Percentiles rank a stretch among this genome's conserved stretches.
Conservation (phyloP, 1,140 invertebrate genomes). For the Homarus americanus region DNA sequence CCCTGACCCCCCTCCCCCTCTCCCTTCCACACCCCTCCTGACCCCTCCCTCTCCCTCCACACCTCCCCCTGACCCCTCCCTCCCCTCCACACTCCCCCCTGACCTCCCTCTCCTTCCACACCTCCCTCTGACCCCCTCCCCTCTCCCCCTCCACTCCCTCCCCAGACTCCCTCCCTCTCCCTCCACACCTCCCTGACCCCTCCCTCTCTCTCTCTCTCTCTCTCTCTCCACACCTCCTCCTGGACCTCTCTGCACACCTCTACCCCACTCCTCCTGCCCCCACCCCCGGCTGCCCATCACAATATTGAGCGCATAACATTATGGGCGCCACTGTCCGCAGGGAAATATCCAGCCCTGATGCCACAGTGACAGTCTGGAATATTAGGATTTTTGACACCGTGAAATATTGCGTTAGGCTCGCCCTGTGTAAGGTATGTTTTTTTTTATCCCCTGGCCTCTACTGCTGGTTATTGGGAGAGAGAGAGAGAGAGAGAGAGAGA, state of each 20-base stretch:
- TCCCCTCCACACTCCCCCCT: background rate
- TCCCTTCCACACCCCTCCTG: background rate
- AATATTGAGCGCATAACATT: conserved; percentile 72
- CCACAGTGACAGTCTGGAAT: conserved; percentile 63
- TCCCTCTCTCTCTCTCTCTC: conserved; percentile 20
- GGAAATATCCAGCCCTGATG: conserved; percentile 55
- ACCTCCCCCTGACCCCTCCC: too few relatives aligned
- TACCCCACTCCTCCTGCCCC: background rate
- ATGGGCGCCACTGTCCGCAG: conserved; percentile 55
- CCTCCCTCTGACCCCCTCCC: background rate
- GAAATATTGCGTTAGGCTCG: conserved; percentile 71
- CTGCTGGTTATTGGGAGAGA: too few relatives aligned
- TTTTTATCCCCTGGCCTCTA: background rate
- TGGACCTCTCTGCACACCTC: background rate
- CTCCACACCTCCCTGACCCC: background rate
- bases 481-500: too few relatives aligned
- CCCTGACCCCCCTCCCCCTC: background rate
- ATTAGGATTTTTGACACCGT: conserved; percentile 70
- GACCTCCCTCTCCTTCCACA: background rate
- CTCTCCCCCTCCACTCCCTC: background rate
- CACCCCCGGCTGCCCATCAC: conserved; percentile 56
- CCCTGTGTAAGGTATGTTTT: conserved; percentile 12
- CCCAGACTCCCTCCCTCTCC: background rate
- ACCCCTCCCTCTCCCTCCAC: background rate
- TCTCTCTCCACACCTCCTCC: conserved; percentile 18